Evolutionary conservation across 2,797 vertebrate species (phyloP).

Genomic region (Dallia pectoralis): DNA sequence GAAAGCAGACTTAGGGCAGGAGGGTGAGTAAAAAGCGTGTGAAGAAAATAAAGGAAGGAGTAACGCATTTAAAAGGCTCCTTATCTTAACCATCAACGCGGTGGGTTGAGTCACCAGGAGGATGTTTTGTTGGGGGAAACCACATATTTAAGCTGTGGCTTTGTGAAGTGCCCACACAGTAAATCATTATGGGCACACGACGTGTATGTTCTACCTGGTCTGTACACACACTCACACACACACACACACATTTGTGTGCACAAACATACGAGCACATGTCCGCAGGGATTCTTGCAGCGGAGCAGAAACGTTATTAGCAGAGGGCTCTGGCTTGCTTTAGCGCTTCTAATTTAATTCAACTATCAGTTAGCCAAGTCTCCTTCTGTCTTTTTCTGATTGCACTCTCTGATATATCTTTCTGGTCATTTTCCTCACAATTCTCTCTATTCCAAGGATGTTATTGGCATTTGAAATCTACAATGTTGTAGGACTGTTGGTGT

Average conservation of each 20-base stretch:
- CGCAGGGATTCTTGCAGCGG: not conserved
- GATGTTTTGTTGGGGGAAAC: constrained; percentile 21
- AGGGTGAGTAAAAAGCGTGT: not conserved
- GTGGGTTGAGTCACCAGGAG: constrained; percentile 3
- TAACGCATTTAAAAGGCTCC: not conserved
- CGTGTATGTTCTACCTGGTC: not conserved
- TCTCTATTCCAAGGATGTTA: no score
- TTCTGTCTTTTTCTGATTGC: no score
- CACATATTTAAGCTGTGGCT: constrained; percentile 1
- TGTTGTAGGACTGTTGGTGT: no score
- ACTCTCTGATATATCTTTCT: not conserved
- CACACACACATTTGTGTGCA: not conserved
- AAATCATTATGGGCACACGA: not conserved
- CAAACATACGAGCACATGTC: not conserved
- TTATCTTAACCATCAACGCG: constrained; percentile 12
- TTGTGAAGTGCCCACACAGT: constrained; percentile 18
- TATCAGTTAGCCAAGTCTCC: not conserved
- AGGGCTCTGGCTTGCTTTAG: not conserved
- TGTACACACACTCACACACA: not conserved
- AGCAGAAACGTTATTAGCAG: not conserved
- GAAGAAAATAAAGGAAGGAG: not conserved
- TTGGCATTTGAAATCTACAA: no score
- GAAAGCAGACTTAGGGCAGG: not conserved
- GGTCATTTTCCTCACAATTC: not conserved
- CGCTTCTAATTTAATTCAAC: not conserved